Base-by-base conservation (phyloP, 2,113 vertebrate species). In the Pedetes capensis region DNA sequence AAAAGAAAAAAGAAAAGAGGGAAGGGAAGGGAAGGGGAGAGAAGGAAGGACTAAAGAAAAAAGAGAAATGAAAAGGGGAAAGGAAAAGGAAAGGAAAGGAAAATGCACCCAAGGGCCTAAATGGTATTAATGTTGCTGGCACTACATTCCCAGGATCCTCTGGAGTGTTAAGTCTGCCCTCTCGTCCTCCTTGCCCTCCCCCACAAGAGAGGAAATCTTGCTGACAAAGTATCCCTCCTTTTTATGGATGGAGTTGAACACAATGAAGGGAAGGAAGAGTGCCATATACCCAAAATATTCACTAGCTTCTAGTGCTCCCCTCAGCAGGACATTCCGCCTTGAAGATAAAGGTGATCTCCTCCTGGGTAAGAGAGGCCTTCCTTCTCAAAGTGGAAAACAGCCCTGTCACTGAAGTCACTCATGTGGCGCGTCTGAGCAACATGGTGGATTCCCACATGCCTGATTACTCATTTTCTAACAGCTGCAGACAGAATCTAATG, bases 401-500 rank as follows among this genome's bases (percentile, higher is more conserved):
- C 12, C 95, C 68, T 49, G 74, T 16, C 63, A 69, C 78, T 68
- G 4, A 64, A 86, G 57, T 91, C 75, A 66, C 53, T 83, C 86
- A 84, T 0, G 0, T 53, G 82, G 57, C 95, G 69, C 55, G 94
- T 69, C 29, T 96, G 72, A 61, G 57, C 79, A 80, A 97, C 34
- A 39, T 14, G 93, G 3, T 49, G 59, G 74, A 96, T 89, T 12
- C 59, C 64, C 63, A 85, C 14, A 6, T n/a, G 72, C 85, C 51
- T 61, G 84, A 95, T 9, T 78, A 78, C 42, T 92, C 63, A 25
- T 93, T 95, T 95, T 89, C 94, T 86, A 97, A 89, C 23, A 89
- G 72, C 83, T 92, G 78, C 83, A 94, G 84, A 91, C 29, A 91
- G 49, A 29, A 44, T 89, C 89, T 97, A 97, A 96, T 64, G 96